Percentiles rank a stretch among this genome's conserved stretches.
Evolutionary conservation across 2,113 vertebrate genomes (phyloP).

Genomic region (Dasyprocta punctata): DNA sequence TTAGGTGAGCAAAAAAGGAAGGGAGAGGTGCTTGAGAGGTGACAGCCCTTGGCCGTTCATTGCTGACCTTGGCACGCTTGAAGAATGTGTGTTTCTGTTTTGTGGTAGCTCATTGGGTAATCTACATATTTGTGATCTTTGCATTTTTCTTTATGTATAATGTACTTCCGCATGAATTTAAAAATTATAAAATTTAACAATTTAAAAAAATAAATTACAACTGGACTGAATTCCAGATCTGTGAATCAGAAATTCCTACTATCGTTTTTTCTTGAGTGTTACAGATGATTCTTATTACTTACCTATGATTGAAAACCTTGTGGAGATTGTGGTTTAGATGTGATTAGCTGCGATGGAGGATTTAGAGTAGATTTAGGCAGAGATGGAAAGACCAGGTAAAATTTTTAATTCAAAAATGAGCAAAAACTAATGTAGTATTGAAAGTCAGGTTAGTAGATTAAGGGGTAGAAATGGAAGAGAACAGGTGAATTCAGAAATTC

Average conservation of each 20-base stretch:
- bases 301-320: background rate
- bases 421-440: background rate
- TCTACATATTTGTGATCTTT: background rate
- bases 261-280: background rate
- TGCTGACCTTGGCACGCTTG: background rate
- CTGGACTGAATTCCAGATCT: background rate
- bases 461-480: background rate
- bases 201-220: background rate
- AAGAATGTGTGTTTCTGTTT: background rate
- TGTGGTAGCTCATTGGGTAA: background rate
- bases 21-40: background rate
- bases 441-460: background rate
- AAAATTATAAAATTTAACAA: constrained; percentile 11
- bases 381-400: background rate
- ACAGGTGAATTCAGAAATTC: background rate
- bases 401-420: background rate
- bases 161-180: background rate
- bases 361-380: background rate
- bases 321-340: background rate
- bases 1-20: background rate
- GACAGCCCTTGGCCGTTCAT: background rate
- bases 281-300: background rate
- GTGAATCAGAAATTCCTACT: background rate
- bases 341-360: background rate
- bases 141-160: background rate